Evolutionary conservation across 2,888 invertebrate species (phyloP), one percentile per base, ranked within the genome.

Genomic region (Nasonia oneida): DNA sequence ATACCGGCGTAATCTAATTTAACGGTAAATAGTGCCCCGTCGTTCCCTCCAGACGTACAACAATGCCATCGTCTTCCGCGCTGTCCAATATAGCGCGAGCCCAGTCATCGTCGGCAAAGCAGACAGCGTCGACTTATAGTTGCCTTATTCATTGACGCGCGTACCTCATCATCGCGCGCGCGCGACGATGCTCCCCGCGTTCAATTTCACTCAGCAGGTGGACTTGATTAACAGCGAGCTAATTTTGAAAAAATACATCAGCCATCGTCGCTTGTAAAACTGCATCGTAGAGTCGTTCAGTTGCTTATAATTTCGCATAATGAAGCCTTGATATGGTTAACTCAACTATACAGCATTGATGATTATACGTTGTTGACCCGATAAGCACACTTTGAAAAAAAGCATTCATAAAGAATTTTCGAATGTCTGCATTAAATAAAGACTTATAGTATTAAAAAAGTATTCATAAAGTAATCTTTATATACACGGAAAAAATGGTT

Each of bases 1-100:
- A 91, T 91, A 90, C 89, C 89, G 85, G 88, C 90, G 89, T 91
- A 91, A 91, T 92, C 91, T 91, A 91, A 89, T 92, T 92, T 91
- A 88, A 89, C 89, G 88, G 90, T 90, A 90, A 91, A 92, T 91
- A 91, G 89, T 90, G 90, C 90, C 90, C 91, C 86, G 89, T 90
- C 42, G 64, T 78, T 64, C 64, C 39, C 33, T 75, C 29, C 61
- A 61, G 64, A 78, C 77, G 39, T 78, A 47, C 10, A 64, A 78
- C 78, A 78, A 78, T 78, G 64, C 23, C 64, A 78, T 61, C 42
- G 78, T 39, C 64, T 64, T 23, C 42, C 64, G 1, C 23, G 78
- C 64, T 78, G 78, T 78, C 78, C 78, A 78, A 78, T 78, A 78
- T 78, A 78, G 37, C 71, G 37, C 42, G 37, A n/a, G 39, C 37